A percentile compares a stretch with the other conserved stretches of the same genome.
Evolutionary conservation across 2,797 vertebrate species (phyloP).

Genomic region (Channallabes apus): DNA sequence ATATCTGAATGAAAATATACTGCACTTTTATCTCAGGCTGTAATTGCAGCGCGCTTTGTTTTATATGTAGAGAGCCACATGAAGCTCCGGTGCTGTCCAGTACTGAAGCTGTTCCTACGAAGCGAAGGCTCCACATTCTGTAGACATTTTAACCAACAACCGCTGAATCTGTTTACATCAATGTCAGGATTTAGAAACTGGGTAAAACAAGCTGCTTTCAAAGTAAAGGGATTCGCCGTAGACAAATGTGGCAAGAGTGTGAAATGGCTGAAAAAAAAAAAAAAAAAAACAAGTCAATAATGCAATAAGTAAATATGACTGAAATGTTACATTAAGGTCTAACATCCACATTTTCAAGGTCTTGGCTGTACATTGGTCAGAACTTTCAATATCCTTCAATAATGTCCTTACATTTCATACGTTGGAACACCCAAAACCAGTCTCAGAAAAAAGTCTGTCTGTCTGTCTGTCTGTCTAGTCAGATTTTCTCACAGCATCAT

Average conservation of each 20-base stretch:
- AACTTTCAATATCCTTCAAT: no score
- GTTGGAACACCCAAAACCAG: no score
- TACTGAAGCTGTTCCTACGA: not conserved
- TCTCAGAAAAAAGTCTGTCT: no score
- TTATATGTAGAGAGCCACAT: not conserved
- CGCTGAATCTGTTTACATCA: not conserved
- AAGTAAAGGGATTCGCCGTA: not conserved
- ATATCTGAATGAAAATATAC: not conserved
- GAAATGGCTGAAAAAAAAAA: not conserved
- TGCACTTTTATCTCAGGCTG: not conserved
- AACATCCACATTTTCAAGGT: not conserved
- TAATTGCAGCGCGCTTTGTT: not conserved
- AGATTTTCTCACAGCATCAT: no score
- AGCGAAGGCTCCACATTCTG: not conserved
- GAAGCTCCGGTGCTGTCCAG: not conserved
- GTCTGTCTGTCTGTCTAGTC: no score
- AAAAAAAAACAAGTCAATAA: not conserved
- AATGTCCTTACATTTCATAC: no score
- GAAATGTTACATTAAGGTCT: not conserved
- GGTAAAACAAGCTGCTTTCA: not conserved
- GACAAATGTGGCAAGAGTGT: not conserved
- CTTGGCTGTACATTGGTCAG: no score
- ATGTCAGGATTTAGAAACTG: not conserved
- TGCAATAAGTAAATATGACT: not conserved
- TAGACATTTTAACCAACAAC: not conserved